Evolutionary conservation across 2,888 invertebrate species (phyloP), one percentile per base, ranked within the genome.

Genomic region (Lycia hirtaria): DNA sequence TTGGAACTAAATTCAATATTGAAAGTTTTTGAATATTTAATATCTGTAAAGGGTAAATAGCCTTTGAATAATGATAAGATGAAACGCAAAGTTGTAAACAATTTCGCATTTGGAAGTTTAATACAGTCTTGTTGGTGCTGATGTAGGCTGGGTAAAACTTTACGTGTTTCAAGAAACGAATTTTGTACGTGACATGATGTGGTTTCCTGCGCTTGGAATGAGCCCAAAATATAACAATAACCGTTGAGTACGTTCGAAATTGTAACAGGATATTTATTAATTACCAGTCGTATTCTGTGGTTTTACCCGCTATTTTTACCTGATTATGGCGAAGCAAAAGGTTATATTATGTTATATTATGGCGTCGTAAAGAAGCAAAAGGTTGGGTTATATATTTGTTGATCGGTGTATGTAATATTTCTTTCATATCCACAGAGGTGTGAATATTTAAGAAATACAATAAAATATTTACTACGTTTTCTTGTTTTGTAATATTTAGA

Each of bases 21-120:
- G 1, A 6, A 44, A 44, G 44, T 44, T 44, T n/a, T 17, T n/a
- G 30, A 44, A 44, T 44, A n/a, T 44, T 6, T n/a, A 44, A 44
- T 44, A n/a, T 44, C n/a, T n/a, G 10, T n/a, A 26, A 10, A 10
- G 30, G 26, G n/a, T 43, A 30, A 17, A 30, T 12, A 44, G 17
- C 5, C 9, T 24, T 22, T 24, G 12, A 24, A 14, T 14, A 14
- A 20, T 38, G 35, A 30, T 30, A 4, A 30, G 30, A 30, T 12
- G n/a, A 10, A 2, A 20, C 20, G 20, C n/a, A 35, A 35, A 35
- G 7, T 20, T 20, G 0, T 5, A 20, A 0, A 19, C 20, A 20
- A 12, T n/a, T n/a, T 30, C 30, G 1, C 4, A 14, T n/a, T 15
- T 26, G 24, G 15, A 26, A 41, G 24, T 14, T 26, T 38, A 14